These are phyloP conservation scores for Muscidifurax raptorellus DNA, from an alignment of 1,140 invertebrate species.

Conservation along the genomic window DNA sequence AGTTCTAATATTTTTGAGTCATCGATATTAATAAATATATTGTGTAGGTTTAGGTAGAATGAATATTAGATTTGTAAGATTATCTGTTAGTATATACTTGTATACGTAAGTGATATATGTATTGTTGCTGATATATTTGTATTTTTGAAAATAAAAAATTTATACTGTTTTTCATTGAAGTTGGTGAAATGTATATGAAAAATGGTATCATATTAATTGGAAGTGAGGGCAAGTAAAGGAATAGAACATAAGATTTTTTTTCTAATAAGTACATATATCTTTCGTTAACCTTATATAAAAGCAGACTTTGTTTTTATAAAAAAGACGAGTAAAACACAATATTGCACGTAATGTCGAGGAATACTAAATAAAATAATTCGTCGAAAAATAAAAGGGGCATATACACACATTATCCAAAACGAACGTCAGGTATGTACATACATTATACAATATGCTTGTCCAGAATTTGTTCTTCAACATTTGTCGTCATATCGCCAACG, in stretches of 20 bases:
- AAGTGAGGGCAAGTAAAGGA: not conserved
- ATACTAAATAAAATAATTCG: not conserved
- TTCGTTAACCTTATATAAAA: slow-evolving; percentile 8
- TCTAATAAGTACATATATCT: slow-evolving; percentile 20
- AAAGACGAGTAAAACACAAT: not conserved
- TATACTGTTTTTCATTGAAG: not conserved
- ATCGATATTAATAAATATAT: not conserved
- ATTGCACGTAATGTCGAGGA: not conserved
- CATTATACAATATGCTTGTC: not conserved
- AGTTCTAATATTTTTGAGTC: not conserved
- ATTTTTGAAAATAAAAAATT: not conserved
- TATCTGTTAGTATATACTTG: no score
- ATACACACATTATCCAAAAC: not conserved
- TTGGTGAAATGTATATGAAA: not conserved
- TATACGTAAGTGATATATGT: no score
- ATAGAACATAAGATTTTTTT: not conserved
- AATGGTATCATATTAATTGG: not conserved
- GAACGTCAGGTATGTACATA: not conserved
- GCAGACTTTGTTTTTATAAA: slow-evolving; percentile 16
- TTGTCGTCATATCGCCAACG: no score
- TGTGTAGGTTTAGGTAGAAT: not conserved
- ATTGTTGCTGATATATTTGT: no score
- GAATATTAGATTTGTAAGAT: no score
- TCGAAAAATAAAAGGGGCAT: not conserved
- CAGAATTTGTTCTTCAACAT: not conserved